Base-by-base conservation (phyloP, 92 coral and sea anemone species). In the Porites rus region DNA sequence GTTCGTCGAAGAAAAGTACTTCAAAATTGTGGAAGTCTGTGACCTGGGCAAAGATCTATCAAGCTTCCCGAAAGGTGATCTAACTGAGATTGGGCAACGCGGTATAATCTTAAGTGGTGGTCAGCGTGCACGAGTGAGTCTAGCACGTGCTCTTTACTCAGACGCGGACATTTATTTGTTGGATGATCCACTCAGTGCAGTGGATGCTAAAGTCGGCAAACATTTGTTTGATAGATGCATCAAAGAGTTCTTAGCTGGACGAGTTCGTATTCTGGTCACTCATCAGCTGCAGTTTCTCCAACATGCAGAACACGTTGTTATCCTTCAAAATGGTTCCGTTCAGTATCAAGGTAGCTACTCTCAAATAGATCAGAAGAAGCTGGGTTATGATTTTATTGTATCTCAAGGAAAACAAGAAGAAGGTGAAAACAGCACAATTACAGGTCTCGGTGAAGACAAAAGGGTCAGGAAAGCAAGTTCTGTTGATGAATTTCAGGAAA, bases 21-120 rank as follows among this genome's bases (percentile, higher is more conserved):
- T 76, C 7, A 86, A 90, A 21, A 93, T 94, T 38, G 75, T 96
- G 9, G 67, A 90, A 72, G 96, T 94, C 61, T 96, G 99, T 74
- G 99, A 96, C 18, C 82, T 96, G 84, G 94, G 85, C 51, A 94
- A 91, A 92, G 99, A 86, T 28, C 31, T 86, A 28, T 9, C 53
- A 4, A 14, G 28, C 13, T 86, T 86, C 51, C 28, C 84, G 63
- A 76, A 77, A n/a, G 28, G 84, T 25, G 84, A 86, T 51, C n/a
- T 66, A 20, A 86, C 84, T 5, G 77, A 66, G 67, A 76, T 86
- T 76, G 89, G 89, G 24, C 84, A 86, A 77, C 80, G 84, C 13
- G 89, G 89, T 2, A 84, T 86, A 1, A 77, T 67, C 76, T 78
- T 86, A 14, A 86, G 89, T 38, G 89, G 89, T 51, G 89, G 89